A percentile compares a stretch with the other conserved stretches of the same genome.
phyloP scores from a whole-genome alignment of 2,797 vertebrate species.

The Myotis pilosus region DNA sequence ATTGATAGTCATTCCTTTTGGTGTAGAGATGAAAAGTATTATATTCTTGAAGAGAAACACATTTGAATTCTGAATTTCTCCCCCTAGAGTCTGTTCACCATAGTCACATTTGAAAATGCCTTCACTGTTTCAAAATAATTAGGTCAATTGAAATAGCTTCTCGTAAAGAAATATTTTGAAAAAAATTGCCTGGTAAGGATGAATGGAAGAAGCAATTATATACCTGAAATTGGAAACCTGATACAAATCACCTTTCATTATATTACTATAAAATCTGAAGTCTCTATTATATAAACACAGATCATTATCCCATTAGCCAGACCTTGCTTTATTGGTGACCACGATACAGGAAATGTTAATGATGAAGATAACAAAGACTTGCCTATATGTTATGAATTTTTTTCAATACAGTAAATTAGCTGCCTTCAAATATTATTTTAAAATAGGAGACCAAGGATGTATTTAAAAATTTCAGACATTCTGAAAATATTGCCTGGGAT shows the following conservation, averaged over 20 bases:
- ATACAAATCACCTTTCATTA: conserved; percentile 52
- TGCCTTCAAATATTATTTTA: background rate
- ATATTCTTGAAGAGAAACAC: background rate
- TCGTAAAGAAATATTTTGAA: conserved; percentile 33
- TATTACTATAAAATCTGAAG: conserved; percentile 56
- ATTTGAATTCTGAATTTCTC: background rate
- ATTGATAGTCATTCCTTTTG: background rate
- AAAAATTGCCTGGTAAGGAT: background rate
- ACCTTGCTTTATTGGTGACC: background rate
- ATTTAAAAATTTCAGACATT: background rate
- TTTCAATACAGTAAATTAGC: background rate
- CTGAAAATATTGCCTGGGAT: background rate
- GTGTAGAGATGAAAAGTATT: background rate
- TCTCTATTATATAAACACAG: conserved; percentile 2
- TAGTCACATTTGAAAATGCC: conserved; percentile 25
- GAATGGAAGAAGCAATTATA: conserved; percentile 42
- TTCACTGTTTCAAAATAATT: conserved; percentile 25
- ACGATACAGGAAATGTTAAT: background rate
- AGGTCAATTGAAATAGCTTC: conserved; percentile 19
- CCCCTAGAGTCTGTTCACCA: background rate
- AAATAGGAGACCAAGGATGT: background rate
- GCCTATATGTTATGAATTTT: background rate
- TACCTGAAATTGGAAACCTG: conserved; percentile 17
- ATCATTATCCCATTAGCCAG: conserved; percentile 41
- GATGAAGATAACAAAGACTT: background rate